Evolutionary conservation across 1,140 invertebrate species (phyloP).

Genomic region (Drepana arcuata): DNA sequence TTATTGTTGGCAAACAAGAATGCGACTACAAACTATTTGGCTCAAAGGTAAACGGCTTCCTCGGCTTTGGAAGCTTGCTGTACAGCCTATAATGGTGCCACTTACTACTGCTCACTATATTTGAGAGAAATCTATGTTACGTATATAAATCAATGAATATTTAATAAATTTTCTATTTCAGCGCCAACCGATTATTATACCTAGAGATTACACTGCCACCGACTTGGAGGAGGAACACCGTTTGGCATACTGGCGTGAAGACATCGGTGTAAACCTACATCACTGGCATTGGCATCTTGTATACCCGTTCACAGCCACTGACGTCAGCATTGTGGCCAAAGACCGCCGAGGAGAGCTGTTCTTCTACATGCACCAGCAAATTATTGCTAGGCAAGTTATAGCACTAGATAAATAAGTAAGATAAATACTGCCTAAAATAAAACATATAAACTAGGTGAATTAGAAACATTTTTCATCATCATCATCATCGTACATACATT

Average conservation of each 20-base stretch:
- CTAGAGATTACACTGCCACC: constrained; percentile 77
- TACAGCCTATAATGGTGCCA: too few relatives aligned
- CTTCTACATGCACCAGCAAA: constrained; percentile 83
- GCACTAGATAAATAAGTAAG: constrained; percentile 17
- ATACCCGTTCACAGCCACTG: constrained; percentile 71
- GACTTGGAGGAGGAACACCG: constrained; percentile 78
- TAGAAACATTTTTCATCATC: too few relatives aligned
- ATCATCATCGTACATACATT: too few relatives aligned
- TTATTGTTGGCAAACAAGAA: too few relatives aligned
- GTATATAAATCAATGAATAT: not conserved
- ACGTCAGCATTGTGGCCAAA: constrained; percentile 72
- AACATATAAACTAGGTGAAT: too few relatives aligned
- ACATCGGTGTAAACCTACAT: constrained; percentile 77
- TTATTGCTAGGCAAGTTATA: constrained; percentile 66
- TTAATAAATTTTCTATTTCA: constrained; percentile 18
- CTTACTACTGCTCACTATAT: too few relatives aligned
- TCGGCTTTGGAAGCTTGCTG: too few relatives aligned
- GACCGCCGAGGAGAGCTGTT: constrained; percentile 82
- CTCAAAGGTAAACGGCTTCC: too few relatives aligned
- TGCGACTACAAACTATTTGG: too few relatives aligned
- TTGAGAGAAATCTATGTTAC: not conserved
- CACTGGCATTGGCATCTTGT: constrained; percentile 85
- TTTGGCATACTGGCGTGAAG: constrained; percentile 78
- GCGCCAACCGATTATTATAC: constrained; percentile 74
- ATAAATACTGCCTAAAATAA: not conserved